A percentile compares a stretch with the other conserved stretches of the same genome.
phyloP scores from a whole-genome alignment of 2,888 invertebrate species.

The Teinopalpus imperialis region DNA sequence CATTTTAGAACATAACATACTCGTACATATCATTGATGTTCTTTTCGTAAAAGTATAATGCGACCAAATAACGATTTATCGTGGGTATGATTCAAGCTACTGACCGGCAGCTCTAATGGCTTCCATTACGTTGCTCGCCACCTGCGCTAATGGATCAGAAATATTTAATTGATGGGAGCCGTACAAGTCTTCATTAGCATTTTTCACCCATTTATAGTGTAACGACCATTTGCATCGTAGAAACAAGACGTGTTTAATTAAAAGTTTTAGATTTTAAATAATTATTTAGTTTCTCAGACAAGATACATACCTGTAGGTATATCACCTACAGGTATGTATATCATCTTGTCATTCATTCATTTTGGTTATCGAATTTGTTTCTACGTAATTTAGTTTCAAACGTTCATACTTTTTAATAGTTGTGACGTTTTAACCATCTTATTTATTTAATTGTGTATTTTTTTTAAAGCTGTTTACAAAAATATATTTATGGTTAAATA shows the following conservation, averaged over 20 bases:
- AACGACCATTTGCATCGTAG: slow-evolving; percentile 22
- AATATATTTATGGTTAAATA: too few relatives aligned
- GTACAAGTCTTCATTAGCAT: slow-evolving; percentile 59
- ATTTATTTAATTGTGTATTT: too few relatives aligned
- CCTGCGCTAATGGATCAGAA: slow-evolving; percentile 76
- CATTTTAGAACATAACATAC: background rate
- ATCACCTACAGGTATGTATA: too few relatives aligned
- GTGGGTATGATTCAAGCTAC: slow-evolving; percentile 25
- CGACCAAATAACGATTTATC: slow-evolving; percentile 25
- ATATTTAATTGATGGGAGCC: slow-evolving; percentile 75
- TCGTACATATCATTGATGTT: slow-evolving; percentile 3
- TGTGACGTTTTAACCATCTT: too few relatives aligned
- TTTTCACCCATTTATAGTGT: slow-evolving; percentile 58
- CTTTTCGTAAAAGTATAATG: slow-evolving; percentile 14
- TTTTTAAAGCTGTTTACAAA: too few relatives aligned
- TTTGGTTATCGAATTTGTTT: too few relatives aligned
- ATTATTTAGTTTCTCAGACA: too few relatives aligned
- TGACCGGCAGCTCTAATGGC: slow-evolving; percentile 62
- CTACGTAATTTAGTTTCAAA: too few relatives aligned
- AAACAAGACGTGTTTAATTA: slow-evolving; percentile 8
- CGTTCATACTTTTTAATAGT: too few relatives aligned
- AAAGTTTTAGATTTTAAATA: background rate
- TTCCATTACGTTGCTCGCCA: slow-evolving; percentile 73
- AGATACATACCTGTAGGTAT: too few relatives aligned
- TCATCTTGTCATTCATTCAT: too few relatives aligned